These are phyloP conservation scores for Ictidomys tridecemlineatus DNA, from an alignment of 2,113 vertebrate genomes.

Conservation along the genomic window DNA sequence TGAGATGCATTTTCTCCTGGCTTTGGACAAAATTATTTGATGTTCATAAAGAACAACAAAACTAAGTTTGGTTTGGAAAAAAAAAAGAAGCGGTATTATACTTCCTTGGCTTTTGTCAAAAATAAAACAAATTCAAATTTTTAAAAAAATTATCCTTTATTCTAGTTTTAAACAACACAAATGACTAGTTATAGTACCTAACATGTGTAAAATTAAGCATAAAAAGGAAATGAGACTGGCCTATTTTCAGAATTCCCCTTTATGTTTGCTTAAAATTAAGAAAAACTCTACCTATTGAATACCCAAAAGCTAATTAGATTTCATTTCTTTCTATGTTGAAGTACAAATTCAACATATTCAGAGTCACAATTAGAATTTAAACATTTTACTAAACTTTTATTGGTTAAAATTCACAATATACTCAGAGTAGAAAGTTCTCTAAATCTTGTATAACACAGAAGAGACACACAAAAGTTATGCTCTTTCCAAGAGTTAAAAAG, in stretches of 20 bases:
- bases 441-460: neutral
- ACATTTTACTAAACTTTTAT: neutral
- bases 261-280: neutral
- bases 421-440: neutral
- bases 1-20: neutral
- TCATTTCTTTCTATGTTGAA: neutral
- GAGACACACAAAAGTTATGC: neutral
- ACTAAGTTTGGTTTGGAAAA: neutral
- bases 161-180: constrained; percentile 24
- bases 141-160: neutral
- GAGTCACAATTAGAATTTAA: constrained; percentile 36
- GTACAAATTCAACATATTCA: neutral
- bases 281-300: neutral
- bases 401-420: constrained; percentile 58
- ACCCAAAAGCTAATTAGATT: neutral
- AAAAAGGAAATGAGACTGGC: neutral
- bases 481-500: constrained; percentile 20
- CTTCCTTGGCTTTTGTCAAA: neutral
- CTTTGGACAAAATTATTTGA: neutral
- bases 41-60: neutral
- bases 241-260: constrained; percentile 27
- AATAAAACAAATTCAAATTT: neutral
- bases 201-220: constrained; percentile 35
- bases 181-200: neutral
- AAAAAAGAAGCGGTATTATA: neutral